phyloP scores from a whole-genome alignment of 2,113 vertebrate genomes.

The Terrapene triunguis region DNA sequence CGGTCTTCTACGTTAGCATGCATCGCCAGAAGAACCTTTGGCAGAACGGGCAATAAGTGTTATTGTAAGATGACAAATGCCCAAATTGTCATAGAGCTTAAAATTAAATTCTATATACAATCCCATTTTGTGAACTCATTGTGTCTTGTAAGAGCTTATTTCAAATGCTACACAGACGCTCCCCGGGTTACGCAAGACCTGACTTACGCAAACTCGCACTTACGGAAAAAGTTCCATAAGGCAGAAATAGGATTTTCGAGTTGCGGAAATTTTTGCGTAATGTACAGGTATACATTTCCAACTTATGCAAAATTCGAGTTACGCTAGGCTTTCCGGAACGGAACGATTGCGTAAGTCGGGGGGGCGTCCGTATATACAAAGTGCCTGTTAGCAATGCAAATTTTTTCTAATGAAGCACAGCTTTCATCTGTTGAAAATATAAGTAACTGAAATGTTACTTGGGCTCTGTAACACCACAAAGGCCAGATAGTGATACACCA shows the following conservation, averaged over 20 bases:
- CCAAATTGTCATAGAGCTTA: rapidly evolving
- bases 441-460: not conserved
- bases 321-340: too few species aligned
- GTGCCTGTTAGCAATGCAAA: rapidly evolving
- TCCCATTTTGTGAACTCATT: too few species aligned
- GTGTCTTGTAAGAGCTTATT: rapidly evolving
- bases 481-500: not conserved
- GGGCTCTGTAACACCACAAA: not conserved
- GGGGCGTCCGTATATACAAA: rapidly evolving
- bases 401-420: rapidly evolving
- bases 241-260: too few species aligned
- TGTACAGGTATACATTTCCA: too few species aligned
- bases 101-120: not conserved
- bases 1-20: conserved; percentile 98
- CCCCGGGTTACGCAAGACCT: too few species aligned
- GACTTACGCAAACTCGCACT: too few species aligned
- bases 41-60: not conserved
- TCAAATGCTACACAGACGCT: not conserved
- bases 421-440: not conserved
- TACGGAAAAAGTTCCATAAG: too few species aligned
- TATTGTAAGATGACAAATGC: not conserved
- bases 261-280: too few species aligned
- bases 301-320: too few species aligned
- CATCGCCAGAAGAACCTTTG: conserved; percentile 97
- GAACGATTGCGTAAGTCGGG: too few species aligned